Evolutionary conservation across 2,888 invertebrate genomes (phyloP).

Genomic region (Synanthedon andrenaeformis): DNA sequence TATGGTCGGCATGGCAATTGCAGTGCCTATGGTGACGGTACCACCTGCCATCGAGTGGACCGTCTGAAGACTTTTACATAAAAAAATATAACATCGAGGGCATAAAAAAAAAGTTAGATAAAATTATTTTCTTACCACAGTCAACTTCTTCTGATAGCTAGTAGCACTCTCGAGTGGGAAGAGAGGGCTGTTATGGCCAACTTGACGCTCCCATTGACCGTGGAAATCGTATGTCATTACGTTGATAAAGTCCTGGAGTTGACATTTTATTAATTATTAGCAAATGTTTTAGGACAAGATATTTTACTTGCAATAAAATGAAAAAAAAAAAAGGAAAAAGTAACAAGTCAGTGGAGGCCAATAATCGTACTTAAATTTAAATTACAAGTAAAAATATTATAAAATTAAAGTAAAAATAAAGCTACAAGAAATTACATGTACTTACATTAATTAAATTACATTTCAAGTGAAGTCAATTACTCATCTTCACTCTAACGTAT

Average conservation of each 20-base stretch:
- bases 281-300: not conserved
- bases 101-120: too few relatives aligned
- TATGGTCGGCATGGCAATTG: too few relatives aligned
- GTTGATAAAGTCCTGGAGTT: conserved; percentile 83
- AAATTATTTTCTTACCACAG: conserved; percentile 75
- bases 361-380: not conserved
- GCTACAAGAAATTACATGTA: too few relatives aligned
- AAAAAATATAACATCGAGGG: too few relatives aligned
- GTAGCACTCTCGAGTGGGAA: conserved; percentile 90
- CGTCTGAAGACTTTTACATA: too few relatives aligned
- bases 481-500: too few relatives aligned
- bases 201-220: conserved; percentile 93
- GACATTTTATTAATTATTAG: not conserved
- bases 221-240: conserved; percentile 97
- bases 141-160: conserved; percentile 92
- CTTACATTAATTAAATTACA: too few relatives aligned
- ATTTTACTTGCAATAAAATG: not conserved
- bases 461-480: too few relatives aligned
- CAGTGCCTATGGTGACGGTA: too few relatives aligned
- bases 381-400: too few relatives aligned
- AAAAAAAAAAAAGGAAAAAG: not conserved
- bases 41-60: too few relatives aligned
- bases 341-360: not conserved
- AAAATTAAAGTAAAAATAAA: too few relatives aligned
- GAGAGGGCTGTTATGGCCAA: conserved; percentile 92